Conservation (phyloP, 2,113 vertebrate species). For the Corvus cornix region DNA sequence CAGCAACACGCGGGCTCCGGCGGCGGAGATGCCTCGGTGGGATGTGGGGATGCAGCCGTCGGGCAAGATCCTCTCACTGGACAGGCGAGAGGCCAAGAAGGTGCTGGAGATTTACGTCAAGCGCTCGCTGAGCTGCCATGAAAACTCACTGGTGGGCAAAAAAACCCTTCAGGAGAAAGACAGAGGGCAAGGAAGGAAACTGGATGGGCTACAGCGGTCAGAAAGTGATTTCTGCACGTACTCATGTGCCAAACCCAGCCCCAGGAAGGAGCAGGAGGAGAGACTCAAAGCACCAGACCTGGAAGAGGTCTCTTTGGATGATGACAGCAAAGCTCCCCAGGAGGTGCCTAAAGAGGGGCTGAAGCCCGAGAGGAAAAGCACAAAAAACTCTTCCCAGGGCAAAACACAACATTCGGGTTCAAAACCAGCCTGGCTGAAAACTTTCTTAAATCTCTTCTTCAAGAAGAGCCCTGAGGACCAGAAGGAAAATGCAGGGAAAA, state of each 20-base stretch:
- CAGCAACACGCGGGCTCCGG: background rate
- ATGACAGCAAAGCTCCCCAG: background rate
- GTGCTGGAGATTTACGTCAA: constrained; percentile 79
- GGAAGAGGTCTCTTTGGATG: background rate
- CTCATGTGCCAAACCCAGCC: background rate
- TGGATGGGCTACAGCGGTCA: constrained; percentile 2
- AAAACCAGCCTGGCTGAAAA: constrained; percentile 71
- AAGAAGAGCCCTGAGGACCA: constrained; percentile 73
- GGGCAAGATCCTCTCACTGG: constrained; percentile 63
- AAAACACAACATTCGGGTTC: constrained; percentile 41
- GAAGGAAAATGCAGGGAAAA: constrained; percentile 66
- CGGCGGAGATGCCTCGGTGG: fast-evolving
- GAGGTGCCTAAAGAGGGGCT: background rate
- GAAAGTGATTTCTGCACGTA: constrained; percentile 68
- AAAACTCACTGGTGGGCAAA: background rate
- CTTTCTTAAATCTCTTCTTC: constrained; percentile 71
- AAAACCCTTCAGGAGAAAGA: background rate
- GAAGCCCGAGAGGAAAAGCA: constrained; percentile 37
- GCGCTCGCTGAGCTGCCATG: constrained; percentile 75
- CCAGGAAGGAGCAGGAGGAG: background rate
- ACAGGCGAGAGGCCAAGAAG: constrained; percentile 59
- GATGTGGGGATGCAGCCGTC: background rate
- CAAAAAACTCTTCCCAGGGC: constrained; percentile 55
- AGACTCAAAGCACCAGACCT: background rate
- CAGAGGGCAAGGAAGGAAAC: background rate